Conservation (phyloP, 2,797 vertebrate species). For the Premnoplex brunnescens region DNA sequence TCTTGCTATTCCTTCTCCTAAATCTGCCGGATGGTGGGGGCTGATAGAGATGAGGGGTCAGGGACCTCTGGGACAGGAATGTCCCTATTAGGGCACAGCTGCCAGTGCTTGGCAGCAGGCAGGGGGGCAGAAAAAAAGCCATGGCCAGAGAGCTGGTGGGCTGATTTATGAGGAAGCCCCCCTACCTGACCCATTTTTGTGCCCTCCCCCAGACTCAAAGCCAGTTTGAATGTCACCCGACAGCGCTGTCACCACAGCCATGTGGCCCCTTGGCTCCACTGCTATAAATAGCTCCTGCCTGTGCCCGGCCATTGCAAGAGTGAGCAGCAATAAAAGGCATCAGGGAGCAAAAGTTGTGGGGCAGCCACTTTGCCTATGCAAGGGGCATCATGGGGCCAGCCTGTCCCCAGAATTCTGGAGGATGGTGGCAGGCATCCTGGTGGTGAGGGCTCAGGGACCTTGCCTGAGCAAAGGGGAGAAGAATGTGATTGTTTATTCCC, state of each 20-base stretch:
- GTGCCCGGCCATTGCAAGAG: not conserved
- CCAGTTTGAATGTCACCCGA: conserved; percentile 31
- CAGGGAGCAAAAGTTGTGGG: not conserved
- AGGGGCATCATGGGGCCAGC: not conserved
- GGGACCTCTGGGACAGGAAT: not conserved
- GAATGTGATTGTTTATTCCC: not conserved
- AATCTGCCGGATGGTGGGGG: fast-evolving
- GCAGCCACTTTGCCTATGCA: not conserved
- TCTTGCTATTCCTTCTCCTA: not conserved
- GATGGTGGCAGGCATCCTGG: fast-evolving
- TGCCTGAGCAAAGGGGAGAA: not conserved
- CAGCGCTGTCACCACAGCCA: fast-evolving
- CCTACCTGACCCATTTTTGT: not conserved
- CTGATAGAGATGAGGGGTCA: not conserved
- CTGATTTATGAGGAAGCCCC: conserved; percentile 17
- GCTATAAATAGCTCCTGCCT: conserved; percentile 67
- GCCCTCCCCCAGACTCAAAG: not conserved
- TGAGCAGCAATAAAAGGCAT: not conserved
- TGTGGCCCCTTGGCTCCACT: not conserved
- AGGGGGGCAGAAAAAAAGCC: not conserved
- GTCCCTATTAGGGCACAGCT: conserved; percentile 27
- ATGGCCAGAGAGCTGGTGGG: not conserved
- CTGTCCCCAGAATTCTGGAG: not conserved
- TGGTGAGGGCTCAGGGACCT: not conserved
- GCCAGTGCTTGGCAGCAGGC: not conserved